Evolutionary conservation across 2,888 invertebrate genomes (phyloP).

Genomic region (Sinodicranocentrus sp.): DNA sequence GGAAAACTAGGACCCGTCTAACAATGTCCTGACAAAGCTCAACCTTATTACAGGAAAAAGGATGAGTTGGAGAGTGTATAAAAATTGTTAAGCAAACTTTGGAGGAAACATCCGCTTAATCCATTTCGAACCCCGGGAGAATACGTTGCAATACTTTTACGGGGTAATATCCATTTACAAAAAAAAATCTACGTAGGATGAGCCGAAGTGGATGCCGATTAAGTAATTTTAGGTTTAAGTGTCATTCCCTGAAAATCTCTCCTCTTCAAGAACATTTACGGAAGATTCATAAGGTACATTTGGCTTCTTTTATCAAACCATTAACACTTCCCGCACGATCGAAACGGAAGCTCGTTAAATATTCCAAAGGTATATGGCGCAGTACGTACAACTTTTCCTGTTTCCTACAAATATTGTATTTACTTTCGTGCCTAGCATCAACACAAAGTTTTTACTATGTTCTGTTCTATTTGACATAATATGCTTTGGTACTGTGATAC

Average conservation of each 20-base stretch:
- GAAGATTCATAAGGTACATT: no score
- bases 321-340: no score
- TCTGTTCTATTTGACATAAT: no score
- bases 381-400: no score
- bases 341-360: no score
- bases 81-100: constrained; percentile 15
- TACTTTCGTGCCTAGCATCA: no score
- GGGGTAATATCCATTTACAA: not conserved
- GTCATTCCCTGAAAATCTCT: not conserved
- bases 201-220: not conserved
- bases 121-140: constrained; percentile 11
- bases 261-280: no score
- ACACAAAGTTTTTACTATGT: no score
- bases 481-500: no score
- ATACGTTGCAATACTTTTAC: not conserved
- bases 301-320: no score
- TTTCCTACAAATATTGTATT: no score
- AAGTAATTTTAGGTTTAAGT: constrained; percentile 5
- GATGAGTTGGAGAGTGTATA: not conserved
- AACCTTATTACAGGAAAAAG: not conserved
- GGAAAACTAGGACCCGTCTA: not conserved
- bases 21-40: not conserved
- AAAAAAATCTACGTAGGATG: not conserved
- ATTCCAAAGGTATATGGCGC: no score
- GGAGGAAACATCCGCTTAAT: constrained; percentile 10